Conservation (phyloP, 1,140 invertebrate genomes). For the Cotesia glomerata region DNA sequence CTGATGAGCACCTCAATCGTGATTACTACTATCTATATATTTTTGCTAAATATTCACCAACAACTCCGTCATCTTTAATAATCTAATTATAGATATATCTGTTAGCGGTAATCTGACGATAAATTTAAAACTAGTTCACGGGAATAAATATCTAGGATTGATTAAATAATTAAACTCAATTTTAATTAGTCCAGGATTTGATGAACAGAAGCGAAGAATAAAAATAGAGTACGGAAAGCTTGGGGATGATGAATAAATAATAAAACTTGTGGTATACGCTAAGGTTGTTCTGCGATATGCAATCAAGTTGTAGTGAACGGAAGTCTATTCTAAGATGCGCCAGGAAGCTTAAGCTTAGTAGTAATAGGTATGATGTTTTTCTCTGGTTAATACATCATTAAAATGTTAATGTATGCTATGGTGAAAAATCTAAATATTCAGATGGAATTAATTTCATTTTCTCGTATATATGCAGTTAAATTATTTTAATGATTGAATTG, state of each 20-base stretch:
- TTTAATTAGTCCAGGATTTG: no score
- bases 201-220: no score
- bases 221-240: no score
- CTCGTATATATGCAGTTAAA: no score
- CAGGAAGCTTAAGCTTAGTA: not conserved
- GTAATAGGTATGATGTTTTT: not conserved
- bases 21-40: not conserved
- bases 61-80: no score
- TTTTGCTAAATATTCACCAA: no score
- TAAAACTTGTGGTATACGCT: not conserved
- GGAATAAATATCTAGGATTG: no score
- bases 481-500: no score
- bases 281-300: not conserved
- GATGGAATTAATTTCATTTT: not conserved
- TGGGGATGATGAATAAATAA: not conserved
- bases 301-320: not conserved
- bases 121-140: no score
- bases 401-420: not conserved
- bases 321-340: slow-evolving; percentile 1
- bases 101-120: no score
- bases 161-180: no score
- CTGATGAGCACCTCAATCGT: not conserved
- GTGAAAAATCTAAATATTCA: not conserved
- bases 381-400: not conserved
- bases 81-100: no score